Evolutionary conservation across 1,140 invertebrate genomes (phyloP), one percentile per base, ranked within the genome.

Genomic region (Pteromalus puparum): DNA sequence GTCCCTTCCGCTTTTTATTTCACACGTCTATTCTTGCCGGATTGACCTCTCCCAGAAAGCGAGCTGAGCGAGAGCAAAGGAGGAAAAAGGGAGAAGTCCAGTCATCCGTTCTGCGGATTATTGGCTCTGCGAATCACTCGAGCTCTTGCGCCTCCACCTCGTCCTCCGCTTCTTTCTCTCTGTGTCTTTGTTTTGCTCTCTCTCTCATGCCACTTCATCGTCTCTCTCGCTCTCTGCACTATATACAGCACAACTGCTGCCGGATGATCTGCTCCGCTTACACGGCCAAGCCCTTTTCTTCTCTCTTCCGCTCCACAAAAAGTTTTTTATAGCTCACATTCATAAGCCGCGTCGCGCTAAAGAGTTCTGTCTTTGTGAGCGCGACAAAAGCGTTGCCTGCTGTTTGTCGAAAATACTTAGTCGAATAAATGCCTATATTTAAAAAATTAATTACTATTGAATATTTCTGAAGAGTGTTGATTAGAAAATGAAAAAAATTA

Each of bases 1-100:
- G 28, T 70, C 67, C 67, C 67, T 30, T 70, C 67, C 26, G 13
- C 67, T 6, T 83, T 68, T 78, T 81, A 84, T 87, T 83, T 82
- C 72, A 53, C n/a, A 67, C 79, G 68, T 61, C 87, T 87, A 82
- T 84, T 73, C n/a, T 24, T 21, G 15, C 6, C 30, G 34, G 18
- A 24, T 30, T 38, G 75, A 34, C 72, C 21, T 38, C 72, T 34
- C 28, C 68, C 68, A 28, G 28, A 70, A 13, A 30, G 24, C 5
- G 68, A 28, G 68, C 13, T 15, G 7, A 61, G 53, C 18, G 21
- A 61, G 53, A 61, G 53, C 53, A 61, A 61, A 61, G 53, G 18
- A 82, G 10, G 42, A 65, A 24, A 24, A 72, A 10, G 12, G 28
- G 61, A 18, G 26, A 68, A 79, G 28, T 70, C 12, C 38, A 72